Base-by-base conservation (phyloP, 2,888 invertebrate genomes). In the Campoplex nolae region DNA sequence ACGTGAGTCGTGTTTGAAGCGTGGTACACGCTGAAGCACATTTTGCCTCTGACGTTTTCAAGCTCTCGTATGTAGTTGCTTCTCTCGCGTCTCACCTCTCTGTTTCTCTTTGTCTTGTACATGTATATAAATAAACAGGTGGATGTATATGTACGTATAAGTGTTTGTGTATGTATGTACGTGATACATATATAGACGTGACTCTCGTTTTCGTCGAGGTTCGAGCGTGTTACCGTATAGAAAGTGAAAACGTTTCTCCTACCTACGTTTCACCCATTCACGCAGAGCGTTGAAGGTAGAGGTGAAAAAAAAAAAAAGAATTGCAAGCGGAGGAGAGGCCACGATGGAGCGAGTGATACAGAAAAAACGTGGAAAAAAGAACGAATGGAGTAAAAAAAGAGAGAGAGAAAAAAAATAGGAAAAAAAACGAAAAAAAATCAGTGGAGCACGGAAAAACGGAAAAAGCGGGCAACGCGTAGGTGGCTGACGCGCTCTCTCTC, bases 221-320 rank as follows among this genome's bases (percentile, higher is more conserved):
- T 82, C 82, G 79, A 78, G 67, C 84, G 78, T 76, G 81, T 83
- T 90, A 91, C 91, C 92, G 85, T 93, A 93, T 93, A 93, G 94
- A 94, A 94, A 94, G 94, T 92, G 94, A 94, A 94, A 94, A 93
- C 93, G 92, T 91, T 91, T 67, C 81, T 76, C 89, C 93, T 92
- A 93, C 94, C 94, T 93, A 93, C 93, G 93, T 94, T 92, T 93
- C 93, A 91, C 92, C 93, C 94, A 94, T 94, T 94, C 94, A 94
- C 94, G 92, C 93, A 92, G 91, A 93, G 91, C 88, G 89, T 87
- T 89, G 88, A 84, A 88, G 85, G 88, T 85, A 87, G 88, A 84
- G 83, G 83, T 84, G 67, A 83, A 83, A 85, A 90, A 89, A 85
- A 90, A 89, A 88, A 85, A 62, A 71, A 62, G 32, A 62, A 77